A percentile compares a stretch with the other conserved stretches of the same genome.
Conservation (phyloP, 2,888 invertebrate species). For the Parelbella ahira region DNA sequence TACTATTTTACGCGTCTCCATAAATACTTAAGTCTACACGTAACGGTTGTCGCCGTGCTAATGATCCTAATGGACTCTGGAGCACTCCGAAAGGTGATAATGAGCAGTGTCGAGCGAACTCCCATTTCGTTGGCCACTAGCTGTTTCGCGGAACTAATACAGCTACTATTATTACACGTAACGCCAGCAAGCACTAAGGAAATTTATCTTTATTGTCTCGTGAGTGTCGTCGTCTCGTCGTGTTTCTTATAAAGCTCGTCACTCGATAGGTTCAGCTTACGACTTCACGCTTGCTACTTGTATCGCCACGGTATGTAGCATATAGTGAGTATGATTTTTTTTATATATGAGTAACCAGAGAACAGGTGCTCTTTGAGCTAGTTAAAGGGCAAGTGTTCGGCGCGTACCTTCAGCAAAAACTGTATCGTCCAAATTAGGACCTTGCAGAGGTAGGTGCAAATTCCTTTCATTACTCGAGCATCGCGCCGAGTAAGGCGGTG, state of each 20-base stretch:
- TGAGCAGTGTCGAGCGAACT: constrained; percentile 12
- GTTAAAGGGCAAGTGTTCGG: constrained; percentile 12
- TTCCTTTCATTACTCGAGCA: constrained; percentile 16
- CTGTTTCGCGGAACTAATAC: constrained; percentile 12
- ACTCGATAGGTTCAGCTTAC: constrained; percentile 13
- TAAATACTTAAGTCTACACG: no score
- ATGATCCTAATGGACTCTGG: constrained; percentile 14
- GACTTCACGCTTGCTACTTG: constrained; percentile 2
- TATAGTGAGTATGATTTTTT: constrained; percentile 9
- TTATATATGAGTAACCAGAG: constrained; percentile 10
- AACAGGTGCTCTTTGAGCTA: constrained; percentile 16
- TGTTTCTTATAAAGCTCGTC: constrained; percentile 14
- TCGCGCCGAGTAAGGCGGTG: constrained; percentile 5
- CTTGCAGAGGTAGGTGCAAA: constrained; percentile 17
- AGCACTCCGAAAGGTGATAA: constrained; percentile 11
- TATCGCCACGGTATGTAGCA: constrained; percentile 1
- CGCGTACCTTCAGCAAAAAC: constrained; percentile 14
- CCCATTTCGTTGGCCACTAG: constrained; percentile 15
- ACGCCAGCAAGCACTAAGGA: constrained; percentile 5
- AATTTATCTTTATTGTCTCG: constrained; percentile 20
- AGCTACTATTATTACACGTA: constrained; percentile 17
- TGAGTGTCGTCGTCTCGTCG: constrained; percentile 18
- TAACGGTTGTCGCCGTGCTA: constrained; percentile 4
- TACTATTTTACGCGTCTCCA: no score
- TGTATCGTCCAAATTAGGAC: constrained; percentile 19